Conservation (phyloP, 1,140 invertebrate genomes). For the Homalodisca vitripennis region DNA sequence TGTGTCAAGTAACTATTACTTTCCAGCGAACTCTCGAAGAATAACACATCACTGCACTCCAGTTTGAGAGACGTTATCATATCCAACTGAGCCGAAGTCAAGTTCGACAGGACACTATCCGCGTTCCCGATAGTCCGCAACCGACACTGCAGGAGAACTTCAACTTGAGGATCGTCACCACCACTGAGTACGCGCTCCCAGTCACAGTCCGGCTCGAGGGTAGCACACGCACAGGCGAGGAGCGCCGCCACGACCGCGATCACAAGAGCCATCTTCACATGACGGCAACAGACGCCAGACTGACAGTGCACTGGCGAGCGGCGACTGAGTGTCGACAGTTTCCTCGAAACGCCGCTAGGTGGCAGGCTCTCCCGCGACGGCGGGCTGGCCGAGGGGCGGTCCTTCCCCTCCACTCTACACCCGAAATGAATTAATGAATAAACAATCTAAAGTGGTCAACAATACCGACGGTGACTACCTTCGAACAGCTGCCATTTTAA, state of each 20-base stretch:
- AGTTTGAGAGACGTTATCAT: constrained; percentile 65
- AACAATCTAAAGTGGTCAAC: background rate
- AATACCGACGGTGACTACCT: background rate
- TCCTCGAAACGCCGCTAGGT: constrained; percentile 18
- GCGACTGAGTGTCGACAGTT: background rate
- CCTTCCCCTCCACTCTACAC: background rate
- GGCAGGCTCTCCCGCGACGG: constrained; percentile 7
- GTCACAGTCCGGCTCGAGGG: constrained; percentile 44
- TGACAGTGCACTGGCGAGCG: background rate
- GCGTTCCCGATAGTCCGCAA: constrained; percentile 69
- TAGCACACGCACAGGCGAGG: constrained; percentile 25
- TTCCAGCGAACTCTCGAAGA: constrained; percentile 73
- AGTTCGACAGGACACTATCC: constrained; percentile 64
- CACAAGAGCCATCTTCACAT: constrained; percentile 31
- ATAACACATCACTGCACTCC: constrained; percentile 76
- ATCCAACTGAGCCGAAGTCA: constrained; percentile 62
- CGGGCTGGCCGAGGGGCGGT: background rate
- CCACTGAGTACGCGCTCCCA: constrained; percentile 59
- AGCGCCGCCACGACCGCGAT: background rate
- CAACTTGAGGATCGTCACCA: constrained; percentile 55
- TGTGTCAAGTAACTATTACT: constrained; percentile 61
- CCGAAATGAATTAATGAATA: background rate
- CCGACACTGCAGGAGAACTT: constrained; percentile 62
- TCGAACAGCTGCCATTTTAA: constrained; percentile 9
- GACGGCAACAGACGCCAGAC: constrained; percentile 26